Conservation (phyloP, 2,113 vertebrate genomes). For the Lucifuga dentata region DNA sequence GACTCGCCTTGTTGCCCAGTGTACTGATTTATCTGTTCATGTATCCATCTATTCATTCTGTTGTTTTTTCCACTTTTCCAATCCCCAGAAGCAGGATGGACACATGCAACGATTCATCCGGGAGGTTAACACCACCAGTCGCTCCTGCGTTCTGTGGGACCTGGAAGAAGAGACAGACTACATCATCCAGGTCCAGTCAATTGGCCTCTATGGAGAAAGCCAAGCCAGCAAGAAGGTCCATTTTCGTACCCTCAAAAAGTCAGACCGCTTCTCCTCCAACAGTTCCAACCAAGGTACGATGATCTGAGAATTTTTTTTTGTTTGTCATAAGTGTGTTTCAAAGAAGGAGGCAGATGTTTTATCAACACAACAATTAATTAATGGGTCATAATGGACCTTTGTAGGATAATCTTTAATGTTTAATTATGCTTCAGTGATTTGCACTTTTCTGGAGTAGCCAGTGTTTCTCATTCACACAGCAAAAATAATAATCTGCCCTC, state of each 20-base stretch:
- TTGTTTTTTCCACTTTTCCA: background rate
- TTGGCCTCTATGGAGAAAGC: constrained; percentile 94
- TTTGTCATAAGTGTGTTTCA: too few relatives aligned
- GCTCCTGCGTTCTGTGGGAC: constrained; percentile 96
- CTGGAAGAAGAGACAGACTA: constrained; percentile 95
- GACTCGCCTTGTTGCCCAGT: background rate
- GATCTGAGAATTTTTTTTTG: background rate
- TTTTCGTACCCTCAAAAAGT: constrained; percentile 94
- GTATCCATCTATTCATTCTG: constrained; percentile 1
- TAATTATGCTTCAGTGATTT: too few relatives aligned
- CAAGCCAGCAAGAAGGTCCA: constrained; percentile 93
- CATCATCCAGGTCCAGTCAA: constrained; percentile 95
- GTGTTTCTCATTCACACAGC: too few relatives aligned
- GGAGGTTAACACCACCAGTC: constrained; percentile 97
- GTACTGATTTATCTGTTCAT: constrained; percentile 6
- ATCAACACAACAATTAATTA: too few relatives aligned
- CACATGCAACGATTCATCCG: constrained; percentile 96
- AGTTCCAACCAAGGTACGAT: constrained; percentile 94
- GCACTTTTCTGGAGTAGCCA: too few relatives aligned
- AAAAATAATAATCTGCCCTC: too few relatives aligned
- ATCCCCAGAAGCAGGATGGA: constrained; percentile 90
- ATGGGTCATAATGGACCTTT: too few relatives aligned
- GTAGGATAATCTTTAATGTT: too few relatives aligned
- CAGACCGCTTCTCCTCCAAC: constrained; percentile 92
- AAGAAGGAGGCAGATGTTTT: too few relatives aligned